Percentiles rank a stretch among this genome's conserved stretches.
Conservation (phyloP, 2,797 vertebrate species). For the Sciurus carolinensis region DNA sequence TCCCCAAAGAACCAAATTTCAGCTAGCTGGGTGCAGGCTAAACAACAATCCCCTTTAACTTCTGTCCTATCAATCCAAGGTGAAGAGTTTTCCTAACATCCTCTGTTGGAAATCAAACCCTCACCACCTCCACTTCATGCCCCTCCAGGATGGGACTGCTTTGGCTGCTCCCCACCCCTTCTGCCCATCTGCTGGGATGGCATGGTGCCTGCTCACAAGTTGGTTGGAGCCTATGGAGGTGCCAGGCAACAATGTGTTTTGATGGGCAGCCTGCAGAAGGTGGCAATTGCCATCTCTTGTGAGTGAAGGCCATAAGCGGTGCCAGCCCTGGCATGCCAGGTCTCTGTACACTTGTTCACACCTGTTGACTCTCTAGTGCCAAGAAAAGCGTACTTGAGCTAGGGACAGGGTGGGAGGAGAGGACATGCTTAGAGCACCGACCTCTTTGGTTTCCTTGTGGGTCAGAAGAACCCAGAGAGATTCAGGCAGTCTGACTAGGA, state of each 20-base stretch:
- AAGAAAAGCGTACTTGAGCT: constrained; percentile 82
- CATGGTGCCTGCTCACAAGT: constrained; percentile 88
- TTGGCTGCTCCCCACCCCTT: constrained; percentile 86
- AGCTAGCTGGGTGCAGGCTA: background rate
- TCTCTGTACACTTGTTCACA: constrained; percentile 88
- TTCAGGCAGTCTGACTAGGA: background rate
- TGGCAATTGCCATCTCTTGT: constrained; percentile 89
- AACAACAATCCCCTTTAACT: constrained; percentile 71
- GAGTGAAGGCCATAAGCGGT: constrained; percentile 84
- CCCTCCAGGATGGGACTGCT: constrained; percentile 87
- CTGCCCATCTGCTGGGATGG: constrained; percentile 91
- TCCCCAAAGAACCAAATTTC: background rate
- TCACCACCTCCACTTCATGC: constrained; percentile 86
- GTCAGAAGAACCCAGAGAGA: constrained; percentile 60
- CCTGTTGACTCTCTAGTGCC: constrained; percentile 89
- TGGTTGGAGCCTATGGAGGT: constrained; percentile 89
- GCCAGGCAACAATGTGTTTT: constrained; percentile 91
- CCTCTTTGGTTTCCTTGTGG: constrained; percentile 34
- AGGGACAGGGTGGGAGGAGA: background rate
- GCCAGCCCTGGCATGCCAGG: constrained; percentile 88
- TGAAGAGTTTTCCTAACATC: constrained; percentile 83
- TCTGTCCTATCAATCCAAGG: constrained; percentile 86
- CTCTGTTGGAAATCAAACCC: constrained; percentile 86
- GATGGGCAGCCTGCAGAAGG: constrained; percentile 89
- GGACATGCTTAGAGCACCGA: constrained; percentile 33